Base-by-base conservation (phyloP, 2,113 vertebrate genomes). In the Narcine bancroftii region DNA sequence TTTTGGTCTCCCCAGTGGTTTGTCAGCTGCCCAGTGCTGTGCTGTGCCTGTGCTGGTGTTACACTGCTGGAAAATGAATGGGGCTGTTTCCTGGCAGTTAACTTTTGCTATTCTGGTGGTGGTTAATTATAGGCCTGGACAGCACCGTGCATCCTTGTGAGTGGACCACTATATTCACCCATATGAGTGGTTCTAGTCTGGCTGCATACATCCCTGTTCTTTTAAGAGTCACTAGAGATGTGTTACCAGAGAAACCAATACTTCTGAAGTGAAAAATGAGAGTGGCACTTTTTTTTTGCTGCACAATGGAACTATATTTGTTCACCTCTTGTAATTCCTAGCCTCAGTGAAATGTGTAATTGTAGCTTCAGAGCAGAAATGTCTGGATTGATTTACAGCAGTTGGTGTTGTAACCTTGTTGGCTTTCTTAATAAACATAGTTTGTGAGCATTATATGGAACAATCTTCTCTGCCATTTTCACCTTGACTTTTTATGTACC, bases 51-150 rank as follows among this genome's bases (percentile, higher is more conserved):
- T 42, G 65, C 42, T 42, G 13, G 89, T 53, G 89, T 91, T 91
- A 91, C 21, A 69, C 42, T n/a, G 29, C 89, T 91, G 89, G 89
- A 39, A 91, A 11, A 91, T 91, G 39, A 91, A 91, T 39, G 10
- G 65, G 1, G 60, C 85, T 89, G 53, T 56, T 29, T 1, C 42
- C 89, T 91, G 89, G 63, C 39, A 42, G 4, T 71, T 91, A 17
- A 21, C 39, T 91, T 24, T 91, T 69, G 11, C 89, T 47, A 65
- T 91, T 71, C 21, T 91, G 65, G 89, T 91, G 13, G 47, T 91
- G 63, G 65, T 24, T 91, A 45, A 69, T 5, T 6, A 42, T 65
- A 91, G 63, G 89, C 42, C 24, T 42, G 89, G 65, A 39, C 24
- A 69, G 89, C 66, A 63, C 39, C 6, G 39, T 47, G 89, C 42